These are phyloP conservation scores for Cecropterus lyciades DNA, from an alignment of 1,140 invertebrate species.

Conservation along the genomic window DNA sequence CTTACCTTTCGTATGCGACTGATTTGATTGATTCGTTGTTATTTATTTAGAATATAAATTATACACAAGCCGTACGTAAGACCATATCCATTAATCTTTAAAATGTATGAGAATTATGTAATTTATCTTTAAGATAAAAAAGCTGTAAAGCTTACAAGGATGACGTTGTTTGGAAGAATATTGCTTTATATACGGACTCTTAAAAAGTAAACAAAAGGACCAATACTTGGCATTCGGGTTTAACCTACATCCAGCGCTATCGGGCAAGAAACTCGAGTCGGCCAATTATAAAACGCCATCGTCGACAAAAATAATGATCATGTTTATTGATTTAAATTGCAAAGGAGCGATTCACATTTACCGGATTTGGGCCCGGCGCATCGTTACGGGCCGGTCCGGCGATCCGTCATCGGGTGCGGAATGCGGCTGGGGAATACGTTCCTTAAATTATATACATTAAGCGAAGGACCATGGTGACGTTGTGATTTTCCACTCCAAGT, in stretches of 20 bases:
- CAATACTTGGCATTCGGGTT: background rate
- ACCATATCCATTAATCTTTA: no score
- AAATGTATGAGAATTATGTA: no score
- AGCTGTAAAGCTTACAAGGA: background rate
- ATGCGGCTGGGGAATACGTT: conserved; percentile 26
- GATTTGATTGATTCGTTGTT: no score
- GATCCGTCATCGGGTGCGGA: conserved; percentile 17
- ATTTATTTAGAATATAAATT: no score
- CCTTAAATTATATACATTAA: conserved; percentile 24
- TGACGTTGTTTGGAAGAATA: background rate
- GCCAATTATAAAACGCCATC: conserved; percentile 57
- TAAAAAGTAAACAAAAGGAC: conserved; percentile 14
- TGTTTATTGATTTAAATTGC: conserved; percentile 70
- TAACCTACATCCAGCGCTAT: conserved; percentile 34
- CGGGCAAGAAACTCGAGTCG: conserved; percentile 33
- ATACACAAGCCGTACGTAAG: no score
- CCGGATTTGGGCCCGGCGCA: conserved; percentile 38
- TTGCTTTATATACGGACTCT: background rate
- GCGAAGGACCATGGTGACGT: conserved; percentile 25
- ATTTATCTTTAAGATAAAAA: background rate
- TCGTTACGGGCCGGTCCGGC: conserved; percentile 7
- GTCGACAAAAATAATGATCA: conserved; percentile 56
- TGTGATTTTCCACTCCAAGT: conserved; percentile 26
- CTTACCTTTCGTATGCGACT: no score
- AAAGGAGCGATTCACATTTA: conserved; percentile 48